Evolutionary conservation across 2,797 vertebrate genomes (phyloP), one percentile per base, ranked within the genome.

Genomic region (Fistularia commersonii): DNA sequence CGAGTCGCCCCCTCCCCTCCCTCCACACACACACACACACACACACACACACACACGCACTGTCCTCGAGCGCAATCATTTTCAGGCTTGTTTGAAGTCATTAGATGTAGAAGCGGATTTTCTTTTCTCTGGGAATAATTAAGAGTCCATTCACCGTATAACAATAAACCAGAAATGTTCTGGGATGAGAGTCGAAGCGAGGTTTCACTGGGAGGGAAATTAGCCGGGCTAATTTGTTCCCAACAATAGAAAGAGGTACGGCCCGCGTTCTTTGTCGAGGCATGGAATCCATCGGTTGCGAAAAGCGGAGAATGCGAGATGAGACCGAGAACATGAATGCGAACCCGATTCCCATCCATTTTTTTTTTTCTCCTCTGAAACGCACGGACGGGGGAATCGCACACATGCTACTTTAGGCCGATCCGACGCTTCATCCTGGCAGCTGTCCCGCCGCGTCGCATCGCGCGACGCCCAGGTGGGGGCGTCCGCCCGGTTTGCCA

Each of bases 401-500:
- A 41, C 58, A 51, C 51, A 39, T 55, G 64, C 63, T 51, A 39
- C 45, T 50, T 54, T 37, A 12, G 9, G 11, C 48, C 51, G 60
- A 15, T 38, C 33, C 6, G 49, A 48, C 33, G 55, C 37, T 63
- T 63, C 48, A 23, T 56, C 44, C 14, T 10, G 72, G 57, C 60
- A 69, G 69, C 65, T 75, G 73, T 61, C 55, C 57, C n/a, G n/a
- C 45, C 52, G 62, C 14, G 56, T 48, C 46, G 41, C 15, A 35
- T 56, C 66, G 40, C 51, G 41, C 55, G 47, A n/a, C 44, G 54
- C 56, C 40, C 57, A 70, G 63, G 54, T 76, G 71, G 66, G 69
- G 59, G 51, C 67, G 72, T 80, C 67, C 75, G 64, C 73, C 67
- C 66, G 63, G 64, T 77, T 77, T 48, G 81, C 66, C 40, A 65